Evolutionary conservation across 2,888 invertebrate genomes (phyloP), one percentile per base, ranked within the genome.

Genomic region (Acronicta psi): DNA sequence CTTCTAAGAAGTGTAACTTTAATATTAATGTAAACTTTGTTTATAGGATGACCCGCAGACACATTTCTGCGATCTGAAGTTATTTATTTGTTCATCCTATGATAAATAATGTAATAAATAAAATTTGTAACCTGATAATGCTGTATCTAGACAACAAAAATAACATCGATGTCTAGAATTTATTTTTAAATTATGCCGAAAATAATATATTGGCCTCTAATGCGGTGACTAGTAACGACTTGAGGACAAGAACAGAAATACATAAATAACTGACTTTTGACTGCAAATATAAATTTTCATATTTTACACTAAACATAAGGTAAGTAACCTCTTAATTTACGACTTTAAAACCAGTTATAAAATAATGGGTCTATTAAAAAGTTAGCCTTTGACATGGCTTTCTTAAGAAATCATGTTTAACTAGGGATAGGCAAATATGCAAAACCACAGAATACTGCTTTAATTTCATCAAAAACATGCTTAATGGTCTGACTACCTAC

Each of bases 251-350:
- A 25, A 13, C 16, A 38, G 23, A 38, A n/a, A 49, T 38, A n/a
- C 38, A 38, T 25, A 17, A 17, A 8, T 17, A 6, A 17, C 2
- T 23, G 34, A 4, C 34, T 34, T n/a, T 38, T 38, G 38, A 23
- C 38, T 38, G 25, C 23, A 38, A 3, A 38, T 25, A 23, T 25
- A 37, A 37, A 23, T 8, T 23, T 23, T 11, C 23, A 16, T 16
- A 37, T 37, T 34, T 45, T 31, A 18, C 10, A 16, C 8, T 13
- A n/a, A n/a, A n/a, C n/a, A 18, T 18, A 37, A 23, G 47, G 47
- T 49, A 17, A 20, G 37, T 14, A 29, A 49, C 47, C 47, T 29
- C 25, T 29, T 38, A 40, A 38, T 25, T 44, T 29, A 31, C 11
- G 0, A 2, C 11, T 6, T 29, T 11, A 31, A 16, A 43, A 43